Conservation (phyloP, 2,888 invertebrate genomes). For the Lasioglossum vierecki region DNA sequence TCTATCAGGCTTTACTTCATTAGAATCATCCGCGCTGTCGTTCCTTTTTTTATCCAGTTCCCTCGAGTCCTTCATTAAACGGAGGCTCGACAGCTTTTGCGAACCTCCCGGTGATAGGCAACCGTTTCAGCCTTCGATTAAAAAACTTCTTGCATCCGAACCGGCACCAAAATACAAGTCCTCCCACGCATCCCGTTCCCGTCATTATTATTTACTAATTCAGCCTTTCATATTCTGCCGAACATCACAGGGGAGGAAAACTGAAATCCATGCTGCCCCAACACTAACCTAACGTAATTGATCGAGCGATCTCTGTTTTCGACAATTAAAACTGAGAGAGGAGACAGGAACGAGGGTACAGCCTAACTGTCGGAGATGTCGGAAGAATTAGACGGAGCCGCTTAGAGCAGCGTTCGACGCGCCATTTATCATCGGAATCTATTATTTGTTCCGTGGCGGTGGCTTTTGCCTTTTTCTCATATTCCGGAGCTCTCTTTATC, state of each 20-base stretch:
- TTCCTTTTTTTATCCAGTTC: conserved; percentile 32
- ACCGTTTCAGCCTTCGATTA: conserved; percentile 1
- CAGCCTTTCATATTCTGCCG: not conserved
- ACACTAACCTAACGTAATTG: not conserved
- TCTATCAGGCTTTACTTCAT: conserved; percentile 50
- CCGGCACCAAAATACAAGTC: not conserved
- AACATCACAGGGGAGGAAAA: too few relatives aligned
- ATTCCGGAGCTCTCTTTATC: conserved; percentile 21
- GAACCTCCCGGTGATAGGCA: not conserved
- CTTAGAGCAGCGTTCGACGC: not conserved
- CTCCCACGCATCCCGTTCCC: not conserved
- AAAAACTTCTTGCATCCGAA: not conserved
- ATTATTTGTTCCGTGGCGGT: conserved; percentile 27
- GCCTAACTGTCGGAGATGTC: not conserved
- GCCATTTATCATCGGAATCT: conserved; percentile 41
- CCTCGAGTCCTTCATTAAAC: conserved; percentile 21
- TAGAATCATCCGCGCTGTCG: conserved; percentile 34
- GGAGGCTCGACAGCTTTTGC: conserved; percentile 12
- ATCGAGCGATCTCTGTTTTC: not conserved
- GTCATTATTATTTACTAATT: not conserved
- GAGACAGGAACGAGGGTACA: not conserved
- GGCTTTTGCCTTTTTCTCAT: conserved; percentile 34
- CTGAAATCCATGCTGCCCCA: too few relatives aligned
- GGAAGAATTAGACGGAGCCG: not conserved
- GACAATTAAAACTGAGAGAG: not conserved